Evolutionary conservation across 2,797 vertebrate species (phyloP), one percentile per base, ranked within the genome.

Genomic region (Alauda arvensis): DNA sequence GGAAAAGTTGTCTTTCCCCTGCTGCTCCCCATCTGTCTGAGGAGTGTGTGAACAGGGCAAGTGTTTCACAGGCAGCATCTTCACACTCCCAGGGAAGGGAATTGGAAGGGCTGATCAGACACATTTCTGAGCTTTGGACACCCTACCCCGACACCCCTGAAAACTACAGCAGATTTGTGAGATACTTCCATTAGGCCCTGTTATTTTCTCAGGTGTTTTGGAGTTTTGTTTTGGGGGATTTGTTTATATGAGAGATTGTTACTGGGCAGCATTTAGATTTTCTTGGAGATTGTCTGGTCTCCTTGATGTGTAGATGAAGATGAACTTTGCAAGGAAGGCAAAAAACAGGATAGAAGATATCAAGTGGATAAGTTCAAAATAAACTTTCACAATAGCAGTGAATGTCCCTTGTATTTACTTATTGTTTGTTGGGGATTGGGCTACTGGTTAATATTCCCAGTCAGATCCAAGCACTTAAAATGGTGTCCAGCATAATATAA

Each of bases 91-190:
- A 25, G 21, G 12, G 52, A 68, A 25, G 55, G 45, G n/a, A 77
- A 17, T 4, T 56, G 56, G 48, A 49, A 37, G 21, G 31, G 25
- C 53, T 61, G n/a, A 11, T 26, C 31, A 66, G n/a, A 28, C 8
- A 15, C 0, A 2, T 63, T 76, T 67, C 49, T 25, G 23, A n/a
- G 49, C 25, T 80, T 59, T 49, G 72, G 26, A 46, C n/a, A n/a
- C 17, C 6, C 14, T 0, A 0, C 18, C 26, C 19, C 6, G 4
- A 39, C 14, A 3, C 18, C 46, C 18, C 46, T 5, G 10, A 55
- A 51, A 49, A 20, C 20, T 45, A 12, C 18, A 23, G n/a, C 57
- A 83, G 23, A 9, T 42, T 51, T 24, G 37, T 4, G 26, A 65
- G 6, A 14, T 48, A 25, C 39, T 79, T 56, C 43, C 31, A 28